Conservation (phyloP, 2,797 vertebrate species). For the Enteromius unitaeniatus region DNA sequence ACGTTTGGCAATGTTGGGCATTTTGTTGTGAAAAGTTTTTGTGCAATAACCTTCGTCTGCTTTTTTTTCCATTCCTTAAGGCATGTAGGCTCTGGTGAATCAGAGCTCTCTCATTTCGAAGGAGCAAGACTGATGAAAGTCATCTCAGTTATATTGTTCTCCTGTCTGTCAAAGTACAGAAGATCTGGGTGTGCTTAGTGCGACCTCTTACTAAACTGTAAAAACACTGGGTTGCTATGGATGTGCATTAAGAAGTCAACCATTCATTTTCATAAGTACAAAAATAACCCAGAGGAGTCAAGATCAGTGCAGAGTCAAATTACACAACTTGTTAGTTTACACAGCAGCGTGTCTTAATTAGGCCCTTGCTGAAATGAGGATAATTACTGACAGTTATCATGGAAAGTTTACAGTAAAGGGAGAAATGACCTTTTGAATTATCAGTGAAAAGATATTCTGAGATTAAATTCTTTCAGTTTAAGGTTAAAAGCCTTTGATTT, state of each 20-base stretch:
- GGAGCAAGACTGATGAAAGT: not conserved
- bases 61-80: conserved; percentile 28
- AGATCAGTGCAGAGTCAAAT: not conserved
- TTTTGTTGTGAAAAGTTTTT: not conserved
- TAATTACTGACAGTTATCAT: conserved; percentile 21
- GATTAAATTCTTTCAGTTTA: conserved; percentile 16
- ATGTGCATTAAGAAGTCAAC: conserved; percentile 3
- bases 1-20: not conserved
- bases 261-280: conserved; percentile 21
- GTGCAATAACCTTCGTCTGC: not conserved
- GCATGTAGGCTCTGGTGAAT: conserved; percentile 28
- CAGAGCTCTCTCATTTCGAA: conserved; percentile 2
- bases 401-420: not conserved
- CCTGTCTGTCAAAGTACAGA: not conserved
- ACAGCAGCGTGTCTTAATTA: not conserved
- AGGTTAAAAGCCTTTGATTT: conserved; percentile 25
- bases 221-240: conserved; percentile 49
- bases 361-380: conserved; percentile 17
- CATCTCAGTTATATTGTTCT: not conserved
- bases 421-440: conserved; percentile 18
- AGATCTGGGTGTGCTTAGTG: conserved; percentile 16
- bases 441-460: not conserved
- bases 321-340: conserved; percentile 3
- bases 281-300: conserved; percentile 32
- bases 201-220: not conserved